These are phyloP conservation scores for Huso huso DNA, from an alignment of 2,797 vertebrate genomes.

Conservation along the genomic window DNA sequence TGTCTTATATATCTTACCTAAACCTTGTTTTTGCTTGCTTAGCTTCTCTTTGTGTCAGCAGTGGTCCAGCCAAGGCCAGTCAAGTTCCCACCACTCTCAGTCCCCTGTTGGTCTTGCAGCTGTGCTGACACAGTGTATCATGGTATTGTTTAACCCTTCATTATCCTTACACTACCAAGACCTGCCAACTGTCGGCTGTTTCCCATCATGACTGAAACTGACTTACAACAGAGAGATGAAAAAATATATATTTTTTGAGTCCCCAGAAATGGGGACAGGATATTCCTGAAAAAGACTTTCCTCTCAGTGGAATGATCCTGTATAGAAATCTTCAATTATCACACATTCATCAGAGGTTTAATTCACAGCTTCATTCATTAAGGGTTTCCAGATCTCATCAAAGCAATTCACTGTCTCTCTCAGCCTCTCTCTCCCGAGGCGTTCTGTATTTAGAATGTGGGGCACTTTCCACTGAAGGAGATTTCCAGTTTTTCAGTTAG, in stretches of 20 bases:
- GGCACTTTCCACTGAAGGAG: slow-evolving; percentile 21
- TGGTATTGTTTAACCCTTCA: no score
- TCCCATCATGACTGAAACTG: no score
- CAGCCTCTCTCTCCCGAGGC: slow-evolving; percentile 23
- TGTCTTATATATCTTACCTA: no score
- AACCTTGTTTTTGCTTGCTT: no score
- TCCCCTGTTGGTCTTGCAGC: no score
- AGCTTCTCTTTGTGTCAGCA: no score
- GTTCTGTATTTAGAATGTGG: slow-evolving; percentile 36
- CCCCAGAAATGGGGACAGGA: neutral
- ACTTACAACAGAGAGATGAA: neutral
- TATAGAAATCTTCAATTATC: slow-evolving; percentile 26
- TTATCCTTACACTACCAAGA: no score
- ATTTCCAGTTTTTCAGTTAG: slow-evolving; percentile 12
- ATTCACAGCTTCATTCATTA: slow-evolving; percentile 30
- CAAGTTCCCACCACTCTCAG: no score
- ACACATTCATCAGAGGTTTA: slow-evolving; percentile 21
- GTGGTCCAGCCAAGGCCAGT: no score
- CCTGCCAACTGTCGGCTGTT: no score
- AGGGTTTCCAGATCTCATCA: slow-evolving; percentile 13
- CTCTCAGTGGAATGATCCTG: slow-evolving; percentile 29
- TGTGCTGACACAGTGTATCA: no score
- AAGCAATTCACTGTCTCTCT: slow-evolving; percentile 8
- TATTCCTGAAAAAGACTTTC: neutral
- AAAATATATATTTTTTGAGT: neutral